Base-by-base conservation (phyloP, 2,797 vertebrate species). In the Chelidonichthys spinosus region DNA sequence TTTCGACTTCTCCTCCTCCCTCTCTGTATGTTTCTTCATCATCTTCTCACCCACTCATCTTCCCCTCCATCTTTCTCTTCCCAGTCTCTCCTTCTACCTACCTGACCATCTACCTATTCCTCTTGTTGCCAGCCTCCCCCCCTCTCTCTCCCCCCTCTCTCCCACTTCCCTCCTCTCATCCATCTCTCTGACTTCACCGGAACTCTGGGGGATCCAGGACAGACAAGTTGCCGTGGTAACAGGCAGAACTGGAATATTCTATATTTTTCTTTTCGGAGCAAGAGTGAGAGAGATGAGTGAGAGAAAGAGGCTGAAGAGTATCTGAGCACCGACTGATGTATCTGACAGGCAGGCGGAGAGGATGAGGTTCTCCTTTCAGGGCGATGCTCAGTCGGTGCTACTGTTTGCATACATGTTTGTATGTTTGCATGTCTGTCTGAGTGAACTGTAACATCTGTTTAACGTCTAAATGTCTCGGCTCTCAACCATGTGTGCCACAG, bases 161-260 rank as follows among this genome's bases (percentile, higher is more conserved):
- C 74, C 79, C 85, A 77, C 88, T 84, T 88, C 78, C 82, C 84
- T 88, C 82, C 71, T 81, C 90, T 92, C 92, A 92, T 93, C 89
- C 89, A 90, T 93, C 90, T 92, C 84, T 85, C 87, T 71, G 92
- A 93, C 91, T 93, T 83, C 87, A 87, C 91, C 76, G 85, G 90
- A 94, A 92, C 93, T 92, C 91, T 91, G 84, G 92, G 91, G 93
- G 92, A 94, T 93, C 92, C 91, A 93, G 92, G 93, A 93, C 90
- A 90, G 89, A 93, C 90, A 93, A 83, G 94, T 95, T 95, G 92
- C 94, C 91, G 87, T 94, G 94, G 93, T 94, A 93, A 95, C 94
- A 92, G 91, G 93, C 90, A 90, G 89, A 93, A 87, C 74, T 87
- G 83, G 89, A 91, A 85, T 86, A 85, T 85, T 90, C 72, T 80